A percentile compares a stretch with the other conserved stretches of the same genome.
Evolutionary conservation across 2,113 vertebrate genomes (phyloP).

Genomic region (Oryctolagus cuniculus): DNA sequence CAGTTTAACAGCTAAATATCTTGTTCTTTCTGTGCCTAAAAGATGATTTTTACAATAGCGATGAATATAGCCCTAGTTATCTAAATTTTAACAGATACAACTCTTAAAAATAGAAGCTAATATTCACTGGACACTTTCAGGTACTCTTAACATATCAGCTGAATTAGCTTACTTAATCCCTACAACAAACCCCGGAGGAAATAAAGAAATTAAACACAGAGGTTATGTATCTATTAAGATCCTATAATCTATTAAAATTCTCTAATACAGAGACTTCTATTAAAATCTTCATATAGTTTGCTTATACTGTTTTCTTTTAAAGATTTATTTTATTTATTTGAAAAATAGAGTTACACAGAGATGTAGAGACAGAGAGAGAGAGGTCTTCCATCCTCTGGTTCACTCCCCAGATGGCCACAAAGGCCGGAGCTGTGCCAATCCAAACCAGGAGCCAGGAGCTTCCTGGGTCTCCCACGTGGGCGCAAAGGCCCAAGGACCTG

Average conservation of each 20-base stretch:
- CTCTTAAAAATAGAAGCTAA: conserved; percentile 56
- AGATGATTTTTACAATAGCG: neutral
- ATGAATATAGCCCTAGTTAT: neutral
- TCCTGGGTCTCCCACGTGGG: no score
- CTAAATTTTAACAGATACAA: conserved; percentile 15
- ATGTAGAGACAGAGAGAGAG: no score
- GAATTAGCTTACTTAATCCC: conserved; percentile 64
- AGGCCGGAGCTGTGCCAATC: no score
- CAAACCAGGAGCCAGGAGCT: no score
- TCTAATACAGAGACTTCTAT: conserved; percentile 5
- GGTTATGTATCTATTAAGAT: conserved; percentile 45
- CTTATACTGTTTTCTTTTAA: conserved; percentile 6
- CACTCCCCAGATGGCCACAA: no score
- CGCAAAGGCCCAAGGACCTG: no score
- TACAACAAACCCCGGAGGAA: conserved; percentile 56
- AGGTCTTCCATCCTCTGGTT: no score
- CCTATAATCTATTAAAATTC: conserved; percentile 45
- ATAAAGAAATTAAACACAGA: conserved; percentile 37
- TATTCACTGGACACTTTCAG: conserved; percentile 37
- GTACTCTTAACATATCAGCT: conserved; percentile 39
- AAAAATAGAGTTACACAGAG: no score
- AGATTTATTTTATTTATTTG: no score
- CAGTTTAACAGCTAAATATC: neutral
- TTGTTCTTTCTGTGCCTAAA: neutral
- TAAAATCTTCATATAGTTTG: conserved; percentile 44